These are phyloP conservation scores for Epinephelus fuscoguttatus DNA, from an alignment of 2,113 vertebrate species.

Conservation along the genomic window DNA sequence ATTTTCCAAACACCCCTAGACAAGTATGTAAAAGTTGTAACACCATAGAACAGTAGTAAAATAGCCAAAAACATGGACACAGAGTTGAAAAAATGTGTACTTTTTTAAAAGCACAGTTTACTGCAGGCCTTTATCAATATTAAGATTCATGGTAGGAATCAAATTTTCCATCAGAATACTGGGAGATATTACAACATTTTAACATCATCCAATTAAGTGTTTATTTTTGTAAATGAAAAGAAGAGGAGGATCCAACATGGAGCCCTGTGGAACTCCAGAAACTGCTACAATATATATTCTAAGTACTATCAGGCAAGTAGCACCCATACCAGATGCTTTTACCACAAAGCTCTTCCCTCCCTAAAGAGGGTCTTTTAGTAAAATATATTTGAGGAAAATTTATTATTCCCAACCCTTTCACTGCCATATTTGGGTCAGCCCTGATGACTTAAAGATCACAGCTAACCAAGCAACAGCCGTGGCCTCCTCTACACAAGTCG, in stretches of 20 bases:
- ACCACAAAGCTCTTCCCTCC: no score
- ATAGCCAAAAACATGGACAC: neutral
- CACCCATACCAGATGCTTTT: no score
- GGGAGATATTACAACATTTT: neutral
- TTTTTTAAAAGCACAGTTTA: neutral
- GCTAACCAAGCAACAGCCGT: neutral
- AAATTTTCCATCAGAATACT: neutral
- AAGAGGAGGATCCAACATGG: neutral
- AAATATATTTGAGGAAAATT: neutral
- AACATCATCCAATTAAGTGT: neutral
- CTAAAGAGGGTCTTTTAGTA: neutral
- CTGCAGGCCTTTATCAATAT: neutral
- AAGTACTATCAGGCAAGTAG: no score
- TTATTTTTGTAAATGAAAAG: neutral
- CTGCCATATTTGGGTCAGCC: neutral
- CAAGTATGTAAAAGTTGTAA: neutral
- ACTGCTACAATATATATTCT: no score
- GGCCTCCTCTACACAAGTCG: neutral
- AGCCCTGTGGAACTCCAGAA: constrained; percentile 12
- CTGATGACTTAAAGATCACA: neutral
- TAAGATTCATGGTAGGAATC: neutral
- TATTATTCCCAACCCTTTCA: neutral
- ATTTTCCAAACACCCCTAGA: no score
- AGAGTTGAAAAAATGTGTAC: no score
- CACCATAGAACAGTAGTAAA: neutral